Base-by-base conservation (phyloP, 2,113 vertebrate species). In the Siniperca chuatsi region DNA sequence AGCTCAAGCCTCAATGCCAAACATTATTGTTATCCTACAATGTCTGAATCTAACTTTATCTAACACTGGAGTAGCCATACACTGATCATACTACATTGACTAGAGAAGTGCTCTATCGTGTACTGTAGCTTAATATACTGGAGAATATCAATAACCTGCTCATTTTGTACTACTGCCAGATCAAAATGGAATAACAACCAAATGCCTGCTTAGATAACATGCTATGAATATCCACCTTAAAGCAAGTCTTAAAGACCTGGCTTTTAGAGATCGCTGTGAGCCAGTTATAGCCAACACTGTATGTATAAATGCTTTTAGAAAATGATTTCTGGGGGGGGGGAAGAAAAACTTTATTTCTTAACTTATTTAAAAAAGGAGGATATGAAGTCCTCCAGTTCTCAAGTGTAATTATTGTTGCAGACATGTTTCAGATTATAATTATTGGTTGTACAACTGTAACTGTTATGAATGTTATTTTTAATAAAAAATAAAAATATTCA, bases 381-480 rank as follows among this genome's bases (percentile, higher is more conserved):
- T 74, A 62, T 58, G 16, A 84, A 84, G 37, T 81, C 83, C 88
- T 92, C 88, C 85, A 58, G 71, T 89, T 93, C 90, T 91, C 78
- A 92, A 94, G 86, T 93, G 92, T 95, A 95, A 96, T 95, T 91
- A 94, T 95, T 93, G 90, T 84, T 88, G 85, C 90, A 68, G 54
- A 88, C 50, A 66, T 88, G 87, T 84, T 81, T 90, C 82, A 90
- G 79, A 90, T 89, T 88, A 87, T 91, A 91, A 93, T 92, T 93
- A 89, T 93, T 94, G 92, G 93, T 94, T 93, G 93, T 94, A 87
- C 90, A 91, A 92, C 91, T 94, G 92, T 95, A 94, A 89, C 89
- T 94, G 94, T 95, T 79, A 94, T 92, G 90, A 94, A 95, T 95
- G 93, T 94, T 95, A 94, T 96, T 96, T 95, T 96, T 95, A 95